A percentile compares a stretch with the other conserved stretches of the same genome.
These are phyloP conservation scores for Formica selysi DNA, from an alignment of 1,140 invertebrate genomes.

Conservation along the genomic window DNA sequence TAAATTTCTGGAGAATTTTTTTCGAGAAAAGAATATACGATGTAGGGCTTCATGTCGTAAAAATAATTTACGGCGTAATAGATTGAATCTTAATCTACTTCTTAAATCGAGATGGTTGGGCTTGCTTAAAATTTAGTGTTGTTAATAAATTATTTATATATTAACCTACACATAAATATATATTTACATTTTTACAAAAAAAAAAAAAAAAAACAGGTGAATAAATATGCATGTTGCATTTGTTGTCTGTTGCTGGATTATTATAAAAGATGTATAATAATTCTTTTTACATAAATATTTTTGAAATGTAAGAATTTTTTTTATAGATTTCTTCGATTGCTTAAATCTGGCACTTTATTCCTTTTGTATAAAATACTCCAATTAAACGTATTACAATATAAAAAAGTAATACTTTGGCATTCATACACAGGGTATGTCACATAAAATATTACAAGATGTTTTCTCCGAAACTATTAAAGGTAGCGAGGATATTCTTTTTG, in stretches of 20 bases:
- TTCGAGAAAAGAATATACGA: neutral
- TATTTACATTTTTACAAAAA: slow-evolving; percentile 55
- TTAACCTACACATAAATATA: slow-evolving; percentile 27
- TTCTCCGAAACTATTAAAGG: no score
- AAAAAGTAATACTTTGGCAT: slow-evolving; percentile 21
- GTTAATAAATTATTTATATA: slow-evolving; percentile 47
- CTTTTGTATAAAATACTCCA: slow-evolving; percentile 45
- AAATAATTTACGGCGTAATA: slow-evolving; percentile 22
- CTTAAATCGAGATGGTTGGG: neutral
- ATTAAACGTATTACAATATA: neutral
- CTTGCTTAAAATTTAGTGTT: slow-evolving; percentile 3
- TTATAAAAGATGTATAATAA: neutral
- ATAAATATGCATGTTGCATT: neutral
- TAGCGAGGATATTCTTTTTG: no score
- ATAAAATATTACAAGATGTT: no score
- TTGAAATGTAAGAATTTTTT: neutral
- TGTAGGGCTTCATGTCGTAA: neutral
- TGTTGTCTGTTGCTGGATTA: neutral
- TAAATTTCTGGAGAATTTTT: slow-evolving; percentile 7
- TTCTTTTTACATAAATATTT: slow-evolving; percentile 5
- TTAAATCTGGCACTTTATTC: slow-evolving; percentile 17
- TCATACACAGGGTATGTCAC: neutral
- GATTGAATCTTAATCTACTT: slow-evolving; percentile 47
- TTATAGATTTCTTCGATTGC: neutral
- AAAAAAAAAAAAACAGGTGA: neutral